Evolutionary conservation across 2,797 vertebrate species (phyloP), one percentile per base, ranked within the genome.

Genomic region (Propithecus perrieri): DNA sequence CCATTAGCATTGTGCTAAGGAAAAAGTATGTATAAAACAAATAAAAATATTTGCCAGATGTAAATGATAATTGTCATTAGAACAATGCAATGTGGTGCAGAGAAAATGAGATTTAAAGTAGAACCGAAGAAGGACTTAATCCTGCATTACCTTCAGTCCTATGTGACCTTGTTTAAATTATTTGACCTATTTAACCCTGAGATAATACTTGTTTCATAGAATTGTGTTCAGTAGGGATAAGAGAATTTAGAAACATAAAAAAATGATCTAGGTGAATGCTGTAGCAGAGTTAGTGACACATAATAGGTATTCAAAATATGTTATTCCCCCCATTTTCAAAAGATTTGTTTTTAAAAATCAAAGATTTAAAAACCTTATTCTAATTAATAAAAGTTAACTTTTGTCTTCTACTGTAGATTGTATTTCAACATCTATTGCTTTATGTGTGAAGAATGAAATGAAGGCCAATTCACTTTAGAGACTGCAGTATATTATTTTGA

Each of bases 401-500:
- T 63, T 91, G 26, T 30, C 28, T 79, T 74, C 18, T 24, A 18
- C 33, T 61, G 6, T 72, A 38, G 8, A 48, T 88, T 93, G 15
- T 33, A 67, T 76, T 61, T 91, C 85, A 76, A 61, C 17, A 69
- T 57, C 83, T 78, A 95, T 90, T 97, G 72, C 11, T 93, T 84
- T 78, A 33, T 15, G 7, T 72, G 15, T n/a, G 63, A 96, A 87
- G 61, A 26, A 87, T 87, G 78, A 65, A 87, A 72, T 65, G 72
- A 97, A 90, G 53, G 75, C 20, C 24, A n/a, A 57, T 74, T 92
- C 80, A 87, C 53, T 41, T 67, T 6, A 22, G 72, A 84, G 28
- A 67, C 41, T 48, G 22, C 14, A 88, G 80, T 91, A 43, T 65
- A n/a, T 90, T 85, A 96, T 87, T 65, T 6, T 93, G 81, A 93